Conservation (phyloP, 1,140 invertebrate genomes). For the Sycobia sp. region DNA sequence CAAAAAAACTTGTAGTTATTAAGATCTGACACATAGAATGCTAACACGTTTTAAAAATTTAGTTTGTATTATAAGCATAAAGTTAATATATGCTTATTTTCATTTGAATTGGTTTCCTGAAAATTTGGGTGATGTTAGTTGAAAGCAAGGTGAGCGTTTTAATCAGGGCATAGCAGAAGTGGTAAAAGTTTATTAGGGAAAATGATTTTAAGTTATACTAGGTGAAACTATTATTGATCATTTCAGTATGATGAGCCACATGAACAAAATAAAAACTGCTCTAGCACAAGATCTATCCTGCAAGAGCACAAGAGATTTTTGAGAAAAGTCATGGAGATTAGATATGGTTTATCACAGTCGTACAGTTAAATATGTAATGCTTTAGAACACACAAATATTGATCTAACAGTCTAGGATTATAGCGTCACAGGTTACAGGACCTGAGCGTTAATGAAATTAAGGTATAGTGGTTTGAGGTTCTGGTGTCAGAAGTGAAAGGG, state of each 20-base stretch:
- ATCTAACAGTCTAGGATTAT: too few species aligned
- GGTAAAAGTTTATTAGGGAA: background rate
- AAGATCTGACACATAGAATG: too few species aligned
- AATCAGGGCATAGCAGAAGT: conserved; percentile 30
- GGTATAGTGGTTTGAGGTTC: too few species aligned
- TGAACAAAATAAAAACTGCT: background rate
- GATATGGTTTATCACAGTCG: too few species aligned
- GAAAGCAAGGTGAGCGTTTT: conserved; percentile 45
- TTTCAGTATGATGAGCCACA: background rate
- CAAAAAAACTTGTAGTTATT: too few species aligned
- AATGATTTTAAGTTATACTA: background rate
- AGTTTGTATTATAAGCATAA: conserved; percentile 38
- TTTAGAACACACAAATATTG: too few species aligned
- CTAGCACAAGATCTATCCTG: background rate
- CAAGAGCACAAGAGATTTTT: background rate
- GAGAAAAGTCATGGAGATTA: too few species aligned
- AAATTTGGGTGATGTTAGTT: conserved; percentile 42
- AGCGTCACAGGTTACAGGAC: too few species aligned
- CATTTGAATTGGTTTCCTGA: conserved; percentile 43
- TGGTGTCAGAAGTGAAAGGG: too few species aligned
- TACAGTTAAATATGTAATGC: too few species aligned
- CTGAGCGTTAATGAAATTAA: too few species aligned
- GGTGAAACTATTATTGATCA: background rate
- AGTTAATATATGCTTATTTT: conserved; percentile 45
- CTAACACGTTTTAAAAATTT: background rate